Conservation (phyloP, 1,140 invertebrate species). For the Acarapis woodi region DNA sequence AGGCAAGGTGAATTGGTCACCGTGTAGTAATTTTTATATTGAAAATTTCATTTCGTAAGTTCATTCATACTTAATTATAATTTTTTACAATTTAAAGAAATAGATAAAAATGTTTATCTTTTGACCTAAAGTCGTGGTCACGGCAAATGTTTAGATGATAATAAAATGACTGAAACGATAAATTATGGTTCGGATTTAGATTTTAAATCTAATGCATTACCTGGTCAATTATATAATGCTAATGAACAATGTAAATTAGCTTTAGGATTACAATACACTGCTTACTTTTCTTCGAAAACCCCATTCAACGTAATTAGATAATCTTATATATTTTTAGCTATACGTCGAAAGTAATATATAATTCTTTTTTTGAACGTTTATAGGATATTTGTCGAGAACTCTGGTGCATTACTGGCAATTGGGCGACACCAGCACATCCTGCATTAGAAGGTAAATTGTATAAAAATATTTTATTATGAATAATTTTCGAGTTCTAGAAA, state of each 20-base stretch:
- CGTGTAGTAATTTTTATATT: conserved; percentile 14
- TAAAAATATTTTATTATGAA: no score
- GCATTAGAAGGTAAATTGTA: conserved; percentile 20
- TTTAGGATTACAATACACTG: conserved; percentile 12
- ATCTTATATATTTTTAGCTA: neutral
- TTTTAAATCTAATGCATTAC: conserved; percentile 9
- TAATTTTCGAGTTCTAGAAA: no score
- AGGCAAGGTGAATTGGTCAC: conserved; percentile 14
- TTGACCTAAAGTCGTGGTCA: conserved; percentile 11
- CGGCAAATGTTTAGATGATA: conserved; percentile 12
- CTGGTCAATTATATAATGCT: conserved; percentile 12
- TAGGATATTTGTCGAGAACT: conserved; percentile 30
- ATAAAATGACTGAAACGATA: conserved; percentile 1
- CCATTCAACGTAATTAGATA: conserved; percentile 14
- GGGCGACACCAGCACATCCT: conserved; percentile 19
- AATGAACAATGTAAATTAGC: conserved; percentile 14
- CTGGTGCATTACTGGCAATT: conserved; percentile 17
- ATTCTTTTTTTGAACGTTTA: no score
- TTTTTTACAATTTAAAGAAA: neutral
- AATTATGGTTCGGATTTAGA: conserved; percentile 2
- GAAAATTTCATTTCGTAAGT: conserved; percentile 16
- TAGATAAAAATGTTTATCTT: neutral
- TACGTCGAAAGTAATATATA: no score
- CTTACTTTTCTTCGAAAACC: conserved; percentile 10
- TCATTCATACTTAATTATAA: no score